These are phyloP conservation scores for Chymomyza caudatula DNA, from an alignment of 2,888 invertebrate genomes.

Conservation along the genomic window DNA sequence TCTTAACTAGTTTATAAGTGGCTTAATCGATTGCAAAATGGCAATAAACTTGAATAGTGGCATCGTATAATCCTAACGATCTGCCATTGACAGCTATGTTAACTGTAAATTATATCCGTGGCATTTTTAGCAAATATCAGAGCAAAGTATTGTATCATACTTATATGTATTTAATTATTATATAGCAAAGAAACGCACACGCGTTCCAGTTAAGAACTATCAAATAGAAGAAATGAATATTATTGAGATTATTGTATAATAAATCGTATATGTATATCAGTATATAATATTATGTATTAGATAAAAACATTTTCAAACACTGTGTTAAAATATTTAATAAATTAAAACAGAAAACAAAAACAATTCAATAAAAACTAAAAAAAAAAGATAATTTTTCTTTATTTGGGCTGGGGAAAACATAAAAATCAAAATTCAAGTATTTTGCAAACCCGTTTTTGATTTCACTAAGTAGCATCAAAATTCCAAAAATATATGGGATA, in stretches of 20 bases:
- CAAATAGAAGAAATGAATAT: slow-evolving; percentile 56
- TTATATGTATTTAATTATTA: background rate
- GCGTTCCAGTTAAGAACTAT: slow-evolving; percentile 41
- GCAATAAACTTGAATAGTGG: slow-evolving; percentile 14
- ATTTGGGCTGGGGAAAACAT: background rate
- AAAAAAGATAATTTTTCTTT: background rate
- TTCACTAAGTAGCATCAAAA: no score
- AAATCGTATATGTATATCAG: slow-evolving; percentile 35
- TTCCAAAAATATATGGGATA: no score
- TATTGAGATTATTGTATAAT: slow-evolving; percentile 59
- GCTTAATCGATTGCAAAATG: slow-evolving; percentile 15
- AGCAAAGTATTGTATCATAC: slow-evolving; percentile 40
- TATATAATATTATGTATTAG: slow-evolving; percentile 54
- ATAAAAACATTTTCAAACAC: slow-evolving; percentile 65
- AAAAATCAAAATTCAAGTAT: background rate
- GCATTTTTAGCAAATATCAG: slow-evolving; percentile 26
- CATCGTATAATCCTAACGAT: slow-evolving; percentile 13
- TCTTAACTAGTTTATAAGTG: slow-evolving; percentile 32
- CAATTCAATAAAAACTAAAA: slow-evolving; percentile 35
- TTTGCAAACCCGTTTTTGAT: no score
- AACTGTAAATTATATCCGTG: slow-evolving; percentile 29
- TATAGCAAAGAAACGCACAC: slow-evolving; percentile 38
- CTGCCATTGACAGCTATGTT: slow-evolving; percentile 7
- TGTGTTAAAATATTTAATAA: slow-evolving; percentile 73
- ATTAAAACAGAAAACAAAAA: slow-evolving; percentile 40